These are phyloP conservation scores for Parascotia fuliginaria DNA, from an alignment of 2,888 invertebrate genomes.

Conservation along the genomic window DNA sequence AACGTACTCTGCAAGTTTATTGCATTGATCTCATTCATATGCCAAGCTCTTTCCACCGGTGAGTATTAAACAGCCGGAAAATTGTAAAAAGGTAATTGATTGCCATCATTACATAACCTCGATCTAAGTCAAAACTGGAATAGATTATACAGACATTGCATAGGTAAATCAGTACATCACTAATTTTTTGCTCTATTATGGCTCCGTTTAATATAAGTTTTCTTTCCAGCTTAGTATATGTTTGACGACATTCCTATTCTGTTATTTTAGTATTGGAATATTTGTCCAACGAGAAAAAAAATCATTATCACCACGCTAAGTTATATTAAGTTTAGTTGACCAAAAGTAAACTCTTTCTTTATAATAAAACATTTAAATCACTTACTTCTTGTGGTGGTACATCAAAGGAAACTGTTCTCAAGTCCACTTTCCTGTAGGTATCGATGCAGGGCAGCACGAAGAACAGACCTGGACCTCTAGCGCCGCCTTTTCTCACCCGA, in stretches of 20 bases:
- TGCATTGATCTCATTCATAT: not conserved
- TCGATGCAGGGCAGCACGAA: slow-evolving; percentile 98
- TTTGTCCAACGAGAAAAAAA: no score
- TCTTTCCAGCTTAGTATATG: no score
- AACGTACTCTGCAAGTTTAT: not conserved
- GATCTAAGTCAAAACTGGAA: not conserved
- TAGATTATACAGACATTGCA: slow-evolving; percentile 13
- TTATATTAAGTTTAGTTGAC: no score
- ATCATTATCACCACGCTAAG: no score
- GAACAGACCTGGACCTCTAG: slow-evolving; percentile 95
- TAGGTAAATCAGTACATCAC: slow-evolving; percentile 9
- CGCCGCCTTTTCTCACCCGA: slow-evolving; percentile 90
- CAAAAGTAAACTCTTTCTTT: no score
- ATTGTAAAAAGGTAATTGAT: slow-evolving; percentile 12
- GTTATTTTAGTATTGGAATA: no score
- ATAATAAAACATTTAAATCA: no score
- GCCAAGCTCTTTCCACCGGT: not conserved
- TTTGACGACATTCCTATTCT: no score
- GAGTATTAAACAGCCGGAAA: slow-evolving; percentile 13
- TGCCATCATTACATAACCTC: slow-evolving; percentile 13
- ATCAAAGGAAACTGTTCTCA: slow-evolving; percentile 97
- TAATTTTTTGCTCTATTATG: no score
- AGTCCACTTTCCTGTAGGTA: slow-evolving; percentile 95
- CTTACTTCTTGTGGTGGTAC: slow-evolving; percentile 97
- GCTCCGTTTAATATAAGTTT: no score